phyloP scores from a whole-genome alignment of 2,113 vertebrate species.

The Cyanistes caeruleus region DNA sequence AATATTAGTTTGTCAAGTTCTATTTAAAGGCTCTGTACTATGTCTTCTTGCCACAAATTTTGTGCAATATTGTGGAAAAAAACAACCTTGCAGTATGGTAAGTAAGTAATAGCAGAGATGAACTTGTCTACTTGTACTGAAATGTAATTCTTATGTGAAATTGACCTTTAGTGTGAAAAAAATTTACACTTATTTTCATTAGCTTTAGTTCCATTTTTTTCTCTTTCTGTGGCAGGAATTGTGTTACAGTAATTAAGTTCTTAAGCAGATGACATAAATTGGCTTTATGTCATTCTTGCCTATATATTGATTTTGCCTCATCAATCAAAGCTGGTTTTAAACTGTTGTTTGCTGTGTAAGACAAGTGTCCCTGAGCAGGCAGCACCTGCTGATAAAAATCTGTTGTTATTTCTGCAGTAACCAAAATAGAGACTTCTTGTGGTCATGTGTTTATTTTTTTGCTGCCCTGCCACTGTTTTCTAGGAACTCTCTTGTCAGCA shows the following conservation, averaged over 20 bases:
- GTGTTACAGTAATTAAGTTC: neutral
- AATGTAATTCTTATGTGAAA: neutral
- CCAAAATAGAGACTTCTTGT: neutral
- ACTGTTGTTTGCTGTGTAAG: neutral
- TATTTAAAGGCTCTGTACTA: neutral
- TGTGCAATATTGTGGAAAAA: neutral
- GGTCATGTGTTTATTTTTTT: neutral
- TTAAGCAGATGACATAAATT: neutral
- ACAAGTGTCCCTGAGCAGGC: neutral
- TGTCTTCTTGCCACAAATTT: neutral
- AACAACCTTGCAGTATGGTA: neutral
- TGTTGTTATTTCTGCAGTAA: neutral
- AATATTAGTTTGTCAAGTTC: neutral
- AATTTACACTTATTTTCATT: neutral
- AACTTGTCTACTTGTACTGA: neutral
- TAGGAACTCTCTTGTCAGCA: constrained; percentile 85
- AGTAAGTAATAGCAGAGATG: neutral
- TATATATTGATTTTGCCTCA: neutral
- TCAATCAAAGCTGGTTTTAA: neutral
- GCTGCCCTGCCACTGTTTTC: neutral
- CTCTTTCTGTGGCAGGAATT: neutral
- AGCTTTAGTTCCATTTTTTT: neutral
- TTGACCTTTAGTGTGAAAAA: neutral
- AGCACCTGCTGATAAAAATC: neutral
- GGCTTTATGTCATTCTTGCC: neutral